Evolutionary conservation across 2,888 invertebrate genomes (phyloP).

Genomic region (Bhutanitis thaidina): DNA sequence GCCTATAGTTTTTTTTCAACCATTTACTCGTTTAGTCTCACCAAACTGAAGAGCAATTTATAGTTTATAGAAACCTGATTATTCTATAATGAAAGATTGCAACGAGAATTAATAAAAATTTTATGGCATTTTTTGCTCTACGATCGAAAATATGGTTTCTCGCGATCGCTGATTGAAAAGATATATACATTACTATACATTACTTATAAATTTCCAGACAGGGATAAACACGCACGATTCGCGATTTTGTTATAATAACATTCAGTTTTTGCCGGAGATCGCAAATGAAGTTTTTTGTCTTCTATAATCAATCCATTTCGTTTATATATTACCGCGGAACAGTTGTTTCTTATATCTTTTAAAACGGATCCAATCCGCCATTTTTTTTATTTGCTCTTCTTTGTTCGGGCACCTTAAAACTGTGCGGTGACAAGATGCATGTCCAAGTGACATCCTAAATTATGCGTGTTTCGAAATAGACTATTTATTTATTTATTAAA

Average conservation of each 20-base stretch:
- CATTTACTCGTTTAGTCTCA: neutral
- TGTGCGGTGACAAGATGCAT: too few species aligned
- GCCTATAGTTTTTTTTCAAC: neutral
- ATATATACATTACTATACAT: too few species aligned
- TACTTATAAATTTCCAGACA: slow-evolving; percentile 27
- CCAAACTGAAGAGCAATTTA: slow-evolving; percentile 3
- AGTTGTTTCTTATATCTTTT: too few species aligned
- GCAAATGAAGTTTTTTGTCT: too few species aligned
- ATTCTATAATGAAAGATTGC: slow-evolving; percentile 1
- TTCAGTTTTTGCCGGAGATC: slow-evolving; percentile 29
- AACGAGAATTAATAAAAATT: neutral
- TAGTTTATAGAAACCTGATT: slow-evolving; percentile 7
- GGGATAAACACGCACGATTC: slow-evolving; percentile 34
- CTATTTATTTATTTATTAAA: too few species aligned
- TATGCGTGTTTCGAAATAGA: too few species aligned
- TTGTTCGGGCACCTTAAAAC: too few species aligned
- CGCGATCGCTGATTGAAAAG: slow-evolving; percentile 23
- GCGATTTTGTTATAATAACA: slow-evolving; percentile 35
- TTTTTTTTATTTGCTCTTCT: too few species aligned
- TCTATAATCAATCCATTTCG: too few species aligned
- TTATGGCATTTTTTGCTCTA: slow-evolving; percentile 21
- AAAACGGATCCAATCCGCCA: too few species aligned
- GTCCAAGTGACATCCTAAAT: too few species aligned
- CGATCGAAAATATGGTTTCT: slow-evolving; percentile 28
- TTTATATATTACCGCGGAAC: too few species aligned